Base-by-base conservation (phyloP, 2,888 invertebrate genomes). In the Rhamnusium bicolor region DNA sequence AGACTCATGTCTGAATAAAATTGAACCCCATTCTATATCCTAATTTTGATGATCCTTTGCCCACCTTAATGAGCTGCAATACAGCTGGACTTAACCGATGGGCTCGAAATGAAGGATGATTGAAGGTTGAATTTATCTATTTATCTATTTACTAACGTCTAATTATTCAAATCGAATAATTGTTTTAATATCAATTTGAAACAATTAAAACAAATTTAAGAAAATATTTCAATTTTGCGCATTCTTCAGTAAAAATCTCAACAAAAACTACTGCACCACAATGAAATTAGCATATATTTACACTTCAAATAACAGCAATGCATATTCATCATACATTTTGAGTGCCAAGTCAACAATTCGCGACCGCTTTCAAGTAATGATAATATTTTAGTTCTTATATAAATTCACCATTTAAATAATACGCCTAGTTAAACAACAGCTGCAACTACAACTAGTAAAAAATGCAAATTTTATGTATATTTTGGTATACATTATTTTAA, bases 381-480 rank as follows among this genome's bases (percentile, higher is more conserved):
- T 29, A 58, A 58, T 56, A 27, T 58, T 58, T 58, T 32, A 29
- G 29, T 58, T 58, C 1, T 32, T 16, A 16, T 32, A 58, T 40
- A 40, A 40, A 29, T 58, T 18, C 32, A 32, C 10, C 16, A 32
- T 3, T 29, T 29, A 24, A 32, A 58, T 32, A 32, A 29, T n/a
- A 32, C 14, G 8, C 29, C 16, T n/a, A 21, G 21, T 54, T 58
- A 29, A 32, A 32, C 32, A 32, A 32, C n/a, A 40, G 40, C 40
- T 40, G 16, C 21, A 40, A 40, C 40, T 27, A 29, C 58, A 40
- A 40, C 40, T 27, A 29, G 32, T 58, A 10, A 29, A 58, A 58
- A 32, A 58, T 58, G 32, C n/a, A 58, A 58, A 58, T 58, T 58
- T 53, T 53, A 53, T 53, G 53, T 21, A 53, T 18, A 58, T 12